These are phyloP conservation scores for Philonicus albiceps DNA, from an alignment of 2,888 invertebrate species.

Conservation along the genomic window DNA sequence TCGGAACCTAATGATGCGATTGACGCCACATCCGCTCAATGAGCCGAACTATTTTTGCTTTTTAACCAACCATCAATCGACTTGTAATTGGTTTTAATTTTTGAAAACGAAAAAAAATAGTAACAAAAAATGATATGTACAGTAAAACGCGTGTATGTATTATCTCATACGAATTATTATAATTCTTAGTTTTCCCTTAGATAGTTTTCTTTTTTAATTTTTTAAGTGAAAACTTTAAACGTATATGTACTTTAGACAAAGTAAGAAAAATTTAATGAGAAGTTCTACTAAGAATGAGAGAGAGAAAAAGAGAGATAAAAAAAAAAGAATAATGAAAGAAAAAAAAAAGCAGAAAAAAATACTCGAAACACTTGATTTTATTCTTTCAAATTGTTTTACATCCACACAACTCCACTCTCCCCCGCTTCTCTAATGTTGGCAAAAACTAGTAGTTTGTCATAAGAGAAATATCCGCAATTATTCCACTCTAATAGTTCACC, in stretches of 20 bases:
- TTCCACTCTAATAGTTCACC: neutral
- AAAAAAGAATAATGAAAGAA: neutral
- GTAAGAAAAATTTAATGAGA: neutral
- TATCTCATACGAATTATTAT: neutral
- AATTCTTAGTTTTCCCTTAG: neutral
- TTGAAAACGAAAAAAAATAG: constrained; percentile 3
- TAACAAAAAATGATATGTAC: constrained; percentile 1
- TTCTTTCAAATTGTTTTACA: neutral
- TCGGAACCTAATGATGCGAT: neutral
- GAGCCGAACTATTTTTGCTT: neutral
- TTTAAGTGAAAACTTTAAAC: neutral
- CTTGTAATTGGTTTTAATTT: neutral
- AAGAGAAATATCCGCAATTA: neutral
- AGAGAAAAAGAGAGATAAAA: neutral
- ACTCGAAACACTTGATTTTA: neutral
- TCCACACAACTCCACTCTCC: neutral
- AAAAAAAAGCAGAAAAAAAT: neutral
- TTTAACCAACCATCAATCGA: neutral
- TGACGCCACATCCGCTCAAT: neutral
- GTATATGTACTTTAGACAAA: neutral
- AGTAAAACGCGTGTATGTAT: neutral
- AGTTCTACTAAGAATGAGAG: neutral
- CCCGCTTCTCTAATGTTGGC: neutral
- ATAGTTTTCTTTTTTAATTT: neutral
- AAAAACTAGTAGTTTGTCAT: neutral